Evolutionary conservation across 1,140 invertebrate species (phyloP), one percentile per base, ranked within the genome.

Genomic region (Cardiocondyla obscurior): DNA sequence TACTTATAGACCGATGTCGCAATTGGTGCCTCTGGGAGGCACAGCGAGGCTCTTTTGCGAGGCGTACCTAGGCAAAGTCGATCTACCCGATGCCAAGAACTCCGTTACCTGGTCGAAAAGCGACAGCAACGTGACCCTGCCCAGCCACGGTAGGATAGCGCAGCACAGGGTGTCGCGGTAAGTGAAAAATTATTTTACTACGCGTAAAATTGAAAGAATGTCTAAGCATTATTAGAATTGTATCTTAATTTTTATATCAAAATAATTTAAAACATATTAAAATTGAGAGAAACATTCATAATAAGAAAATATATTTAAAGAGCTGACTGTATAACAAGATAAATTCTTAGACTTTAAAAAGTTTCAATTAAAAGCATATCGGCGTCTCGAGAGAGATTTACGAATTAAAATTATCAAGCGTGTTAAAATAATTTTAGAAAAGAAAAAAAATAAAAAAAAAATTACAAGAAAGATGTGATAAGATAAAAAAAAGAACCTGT

Each of bases 11-110:
- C 94, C 94, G 10, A 89, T 90, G 12, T 92, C 93, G 25, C 93
- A 94, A 73, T 90, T 94, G 76, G 94, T 94, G 12, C 88, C 90
- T 51, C 92, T 96, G 51, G 96, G 96, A 7, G 94, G 94, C 62
- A 92, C 94, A 10, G 94, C 96, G 12, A 94, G 96, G 82, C 93
- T 97, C 30, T 97, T 96, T 93, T 97, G 96, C 92, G 96, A 97
- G 93, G 96, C 96, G 74, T 96, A 97, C 90, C 95, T 96, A 58
- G 96, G 96, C 95, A 94, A 95, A 94, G 95, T 96, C n/a, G 95
- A 96, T 88, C 92, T 97, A 42, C 96, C 96, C n/a, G 96, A 97
- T 90, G 96, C 96, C 36, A 94, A 94, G 33, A 96, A 95, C 88
- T 96, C 96, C 72, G 95, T 96, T 28, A 94, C 94, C 6, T 97